Conservation (phyloP, 2,888 invertebrate species). For the Entomobrya multifasciata region DNA sequence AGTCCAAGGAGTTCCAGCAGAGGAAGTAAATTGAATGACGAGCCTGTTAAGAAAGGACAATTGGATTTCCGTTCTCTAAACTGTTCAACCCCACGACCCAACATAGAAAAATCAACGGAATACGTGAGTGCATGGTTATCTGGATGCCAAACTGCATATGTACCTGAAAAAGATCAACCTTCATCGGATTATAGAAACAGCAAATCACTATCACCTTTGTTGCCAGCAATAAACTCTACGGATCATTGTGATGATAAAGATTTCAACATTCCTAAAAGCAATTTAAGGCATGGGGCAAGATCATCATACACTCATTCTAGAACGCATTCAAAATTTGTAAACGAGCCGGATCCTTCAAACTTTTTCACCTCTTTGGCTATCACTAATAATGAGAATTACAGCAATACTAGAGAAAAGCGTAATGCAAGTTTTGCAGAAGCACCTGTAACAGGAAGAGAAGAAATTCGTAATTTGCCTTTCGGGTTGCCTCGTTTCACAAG, state of each 20-base stretch:
- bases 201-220: neutral
- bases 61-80: constrained; percentile 58
- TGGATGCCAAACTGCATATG: constrained; percentile 70
- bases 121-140: constrained; percentile 75
- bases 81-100: constrained; percentile 70
- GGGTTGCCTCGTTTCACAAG: neutral
- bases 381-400: constrained; percentile 35
- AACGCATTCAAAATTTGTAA: constrained; percentile 57
- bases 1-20: neutral
- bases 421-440: neutral
- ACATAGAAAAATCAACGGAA: constrained; percentile 70
- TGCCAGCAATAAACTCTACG: neutral
- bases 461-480: neutral
- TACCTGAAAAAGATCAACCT: constrained; percentile 44
- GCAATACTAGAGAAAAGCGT: neutral
- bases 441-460: neutral
- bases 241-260: neutral
- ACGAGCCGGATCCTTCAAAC: constrained; percentile 55
- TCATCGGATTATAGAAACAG: constrained; percentile 1
- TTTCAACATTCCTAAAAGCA: neutral
- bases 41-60: constrained; percentile 36
- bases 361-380: constrained; percentile 58
- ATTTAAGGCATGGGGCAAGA: neutral
- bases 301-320: constrained; percentile 45
- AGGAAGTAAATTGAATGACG: constrained; percentile 22